These are phyloP conservation scores for Euschistus heros DNA, from an alignment of 1,140 invertebrate genomes.

Conservation along the genomic window DNA sequence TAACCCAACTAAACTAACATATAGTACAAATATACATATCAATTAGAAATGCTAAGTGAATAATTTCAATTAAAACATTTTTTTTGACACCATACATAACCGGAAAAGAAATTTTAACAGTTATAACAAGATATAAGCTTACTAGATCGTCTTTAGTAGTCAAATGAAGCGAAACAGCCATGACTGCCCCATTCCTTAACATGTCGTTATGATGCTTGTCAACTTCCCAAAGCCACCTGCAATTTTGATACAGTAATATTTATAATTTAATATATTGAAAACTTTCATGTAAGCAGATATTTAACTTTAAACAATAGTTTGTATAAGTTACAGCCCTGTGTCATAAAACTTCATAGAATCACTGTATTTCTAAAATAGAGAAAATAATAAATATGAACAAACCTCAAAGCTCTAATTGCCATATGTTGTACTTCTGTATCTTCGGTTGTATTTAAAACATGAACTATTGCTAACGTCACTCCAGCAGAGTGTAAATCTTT, in stretches of 20 bases:
- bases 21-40: background rate
- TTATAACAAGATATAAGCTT: background rate
- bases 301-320: constrained; percentile 12
- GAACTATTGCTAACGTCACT: constrained; percentile 23
- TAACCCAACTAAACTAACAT: too few relatives aligned
- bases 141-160: constrained; percentile 21
- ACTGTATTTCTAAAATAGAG: background rate
- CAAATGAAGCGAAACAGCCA: constrained; percentile 21
- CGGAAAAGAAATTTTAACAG: background rate
- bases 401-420: constrained; percentile 31
- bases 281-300: constrained; percentile 12
- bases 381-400: background rate
- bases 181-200: constrained; percentile 20
- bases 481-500: constrained; percentile 25
- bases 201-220: constrained; percentile 21
- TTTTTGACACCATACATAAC: too few relatives aligned
- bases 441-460: constrained; percentile 22
- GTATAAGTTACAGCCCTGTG: background rate
- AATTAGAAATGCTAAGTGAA: too few relatives aligned
- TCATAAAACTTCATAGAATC: too few relatives aligned
- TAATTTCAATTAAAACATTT: too few relatives aligned
- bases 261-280: constrained; percentile 19
- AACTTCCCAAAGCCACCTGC: constrained; percentile 25
- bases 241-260: constrained; percentile 22
- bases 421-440: constrained; percentile 25